Evolutionary conservation across 2,113 vertebrate genomes (phyloP).

Genomic region (Mystacornis crossleyi): DNA sequence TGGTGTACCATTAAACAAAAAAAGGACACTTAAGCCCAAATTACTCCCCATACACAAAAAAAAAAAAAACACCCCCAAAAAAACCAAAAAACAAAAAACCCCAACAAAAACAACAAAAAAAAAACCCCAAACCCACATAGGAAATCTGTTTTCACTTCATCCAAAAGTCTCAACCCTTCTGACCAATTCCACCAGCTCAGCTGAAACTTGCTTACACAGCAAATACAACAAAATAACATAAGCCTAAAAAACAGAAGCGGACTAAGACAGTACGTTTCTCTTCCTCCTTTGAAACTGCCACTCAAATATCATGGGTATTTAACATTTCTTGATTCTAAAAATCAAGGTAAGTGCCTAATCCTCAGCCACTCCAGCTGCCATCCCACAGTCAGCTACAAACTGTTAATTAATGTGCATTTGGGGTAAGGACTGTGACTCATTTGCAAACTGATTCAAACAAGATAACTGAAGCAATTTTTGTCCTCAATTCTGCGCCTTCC

Average conservation of each 20-base stretch:
- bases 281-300: not conserved
- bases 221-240: not conserved
- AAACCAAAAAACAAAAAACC: no score
- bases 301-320: not conserved
- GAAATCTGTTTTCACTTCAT: not conserved
- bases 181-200: not conserved
- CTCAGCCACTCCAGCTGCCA: not conserved
- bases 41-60: not conserved
- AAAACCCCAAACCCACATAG: no score
- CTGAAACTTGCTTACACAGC: conserved; percentile 7
- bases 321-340: not conserved
- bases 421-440: not conserved
- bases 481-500: not conserved
- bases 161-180: not conserved
- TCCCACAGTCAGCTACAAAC: not conserved
- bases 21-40: not conserved
- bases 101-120: no score
- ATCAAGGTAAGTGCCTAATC: not conserved
- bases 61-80: not conserved
- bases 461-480: not conserved
- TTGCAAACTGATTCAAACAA: not conserved
- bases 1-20: not conserved
- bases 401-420: not conserved
- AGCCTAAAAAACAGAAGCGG: conserved; percentile 28
- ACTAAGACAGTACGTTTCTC: not conserved